A percentile compares a stretch with the other conserved stretches of the same genome.
phyloP scores from a whole-genome alignment of 2,888 invertebrate genomes.

The Schizaphis graminum region DNA sequence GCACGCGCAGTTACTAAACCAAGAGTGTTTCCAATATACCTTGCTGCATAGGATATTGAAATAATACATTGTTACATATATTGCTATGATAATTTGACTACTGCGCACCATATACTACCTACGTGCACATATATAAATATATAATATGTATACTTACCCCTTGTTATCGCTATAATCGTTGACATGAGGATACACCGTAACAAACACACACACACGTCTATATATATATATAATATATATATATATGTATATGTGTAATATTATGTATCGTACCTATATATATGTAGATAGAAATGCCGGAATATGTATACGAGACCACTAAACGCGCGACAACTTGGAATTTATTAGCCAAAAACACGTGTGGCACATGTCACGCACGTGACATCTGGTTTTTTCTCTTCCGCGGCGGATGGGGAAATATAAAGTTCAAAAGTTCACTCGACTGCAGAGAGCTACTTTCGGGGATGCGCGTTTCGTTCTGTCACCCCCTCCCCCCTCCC shows the following conservation, averaged over 20 bases:
- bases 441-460: not conserved
- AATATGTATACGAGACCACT: not conserved
- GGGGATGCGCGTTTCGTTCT: not conserved
- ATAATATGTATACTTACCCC: not conserved
- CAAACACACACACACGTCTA: not conserved
- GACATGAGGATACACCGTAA: not conserved
- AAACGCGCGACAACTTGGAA: constrained; percentile 47
- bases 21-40: not conserved
- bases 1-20: not conserved
- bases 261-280: not conserved
- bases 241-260: not conserved
- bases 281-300: not conserved
- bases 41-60: not conserved
- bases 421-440: constrained; percentile 63
- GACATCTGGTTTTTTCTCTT: constrained; percentile 52
- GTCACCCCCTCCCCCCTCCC: not conserved
- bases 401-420: constrained; percentile 26
- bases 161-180: not conserved
- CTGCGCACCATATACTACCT: not conserved
- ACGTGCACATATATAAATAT: not conserved
- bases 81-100: not conserved
- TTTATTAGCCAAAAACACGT: constrained; percentile 63
- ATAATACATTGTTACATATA: not conserved
- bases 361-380: constrained; percentile 62
- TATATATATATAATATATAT: not conserved